Conservation (phyloP, 2,888 invertebrate species). For the Vesta saturnalis region DNA sequence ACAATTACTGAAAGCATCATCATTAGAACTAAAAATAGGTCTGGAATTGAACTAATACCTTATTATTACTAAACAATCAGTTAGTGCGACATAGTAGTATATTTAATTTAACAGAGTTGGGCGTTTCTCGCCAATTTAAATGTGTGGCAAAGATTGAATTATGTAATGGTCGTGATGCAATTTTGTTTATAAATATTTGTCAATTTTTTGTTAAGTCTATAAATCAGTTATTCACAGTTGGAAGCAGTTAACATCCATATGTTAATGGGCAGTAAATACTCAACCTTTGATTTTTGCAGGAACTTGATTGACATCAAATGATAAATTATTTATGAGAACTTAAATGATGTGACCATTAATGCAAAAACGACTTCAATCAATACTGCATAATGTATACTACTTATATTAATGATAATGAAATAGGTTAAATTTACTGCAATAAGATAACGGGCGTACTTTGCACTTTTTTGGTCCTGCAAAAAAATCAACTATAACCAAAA, state of each 20-base stretch:
- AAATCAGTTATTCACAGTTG: not conserved
- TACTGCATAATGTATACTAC: no score
- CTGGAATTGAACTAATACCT: not conserved
- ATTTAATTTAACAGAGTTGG: no score
- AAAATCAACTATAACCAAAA: no score
- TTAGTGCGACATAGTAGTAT: no score
- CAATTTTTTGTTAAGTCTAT: not conserved
- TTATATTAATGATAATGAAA: no score
- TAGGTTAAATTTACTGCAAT: no score
- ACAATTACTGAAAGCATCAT: not conserved
- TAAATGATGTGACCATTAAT: not conserved
- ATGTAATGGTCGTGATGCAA: not conserved
- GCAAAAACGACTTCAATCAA: no score
- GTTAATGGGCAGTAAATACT: constrained; percentile 1
- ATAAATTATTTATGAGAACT: not conserved
- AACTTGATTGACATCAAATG: not conserved
- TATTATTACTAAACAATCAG: no score
- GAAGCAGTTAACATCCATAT: not conserved
- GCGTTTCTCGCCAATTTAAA: not conserved
- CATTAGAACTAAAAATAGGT: not conserved
- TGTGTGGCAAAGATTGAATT: not conserved
- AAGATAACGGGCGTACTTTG: no score
- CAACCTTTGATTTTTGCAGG: not conserved
- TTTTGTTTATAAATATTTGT: not conserved
- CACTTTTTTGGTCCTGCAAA: no score